phyloP scores from a whole-genome alignment of 2,888 invertebrate species.

The Mallateleia sp. region DNA sequence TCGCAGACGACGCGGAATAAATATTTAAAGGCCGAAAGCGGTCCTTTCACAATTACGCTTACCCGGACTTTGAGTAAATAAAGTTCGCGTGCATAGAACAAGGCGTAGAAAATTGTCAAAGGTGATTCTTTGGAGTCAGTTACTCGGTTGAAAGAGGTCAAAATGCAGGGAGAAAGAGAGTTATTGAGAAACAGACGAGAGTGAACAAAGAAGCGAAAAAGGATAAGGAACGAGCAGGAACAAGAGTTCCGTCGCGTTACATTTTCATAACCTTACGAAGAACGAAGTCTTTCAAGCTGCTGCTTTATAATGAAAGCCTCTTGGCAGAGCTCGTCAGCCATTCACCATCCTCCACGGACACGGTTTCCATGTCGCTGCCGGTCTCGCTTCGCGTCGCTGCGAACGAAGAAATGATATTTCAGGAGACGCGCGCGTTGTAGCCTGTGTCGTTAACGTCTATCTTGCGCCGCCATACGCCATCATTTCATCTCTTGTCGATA shows the following conservation, averaged over 20 bases:
- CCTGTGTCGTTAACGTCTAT: too few species aligned
- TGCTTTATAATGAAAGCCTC: slow-evolving; percentile 85
- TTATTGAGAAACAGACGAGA: slow-evolving; percentile 60
- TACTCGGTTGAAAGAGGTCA: slow-evolving; percentile 61
- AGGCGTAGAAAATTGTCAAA: slow-evolving; percentile 67
- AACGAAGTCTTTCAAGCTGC: slow-evolving; percentile 83
- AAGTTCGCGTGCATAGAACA: slow-evolving; percentile 52
- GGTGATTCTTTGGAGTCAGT: slow-evolving; percentile 57
- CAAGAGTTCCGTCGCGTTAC: slow-evolving; percentile 83
- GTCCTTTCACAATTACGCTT: slow-evolving; percentile 46
- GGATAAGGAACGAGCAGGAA: slow-evolving; percentile 78
- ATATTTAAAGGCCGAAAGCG: slow-evolving; percentile 36
- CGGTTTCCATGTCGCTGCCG: too few species aligned
- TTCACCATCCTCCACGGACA: too few species aligned
- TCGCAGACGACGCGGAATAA: slow-evolving; percentile 49
- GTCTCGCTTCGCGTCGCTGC: too few species aligned
- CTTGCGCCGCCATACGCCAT: too few species aligned
- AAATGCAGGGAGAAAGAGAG: slow-evolving; percentile 48
- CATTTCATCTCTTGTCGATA: too few species aligned
- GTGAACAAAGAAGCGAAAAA: slow-evolving; percentile 63
- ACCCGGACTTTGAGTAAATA: slow-evolving; percentile 50
- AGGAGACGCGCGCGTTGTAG: too few species aligned
- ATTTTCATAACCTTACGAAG: slow-evolving; percentile 85
- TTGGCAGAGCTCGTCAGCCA: slow-evolving; percentile 82
- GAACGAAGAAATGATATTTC: too few species aligned